Percentiles rank a stretch among this genome's conserved stretches.
Conservation (phyloP, 2,888 invertebrate genomes). For the Panzeria rudis region DNA sequence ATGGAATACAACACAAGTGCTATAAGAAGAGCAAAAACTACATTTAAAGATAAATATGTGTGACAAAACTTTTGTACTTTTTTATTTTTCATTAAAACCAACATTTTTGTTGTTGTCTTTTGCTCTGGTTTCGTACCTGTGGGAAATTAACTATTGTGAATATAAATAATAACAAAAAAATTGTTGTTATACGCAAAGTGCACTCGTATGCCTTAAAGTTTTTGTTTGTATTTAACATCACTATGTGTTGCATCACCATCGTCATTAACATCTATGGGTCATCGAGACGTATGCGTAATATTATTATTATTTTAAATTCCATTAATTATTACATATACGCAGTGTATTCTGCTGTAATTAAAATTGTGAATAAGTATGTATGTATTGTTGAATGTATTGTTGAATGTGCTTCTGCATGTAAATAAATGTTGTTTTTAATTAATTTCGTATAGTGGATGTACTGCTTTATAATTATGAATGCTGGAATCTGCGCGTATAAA, state of each 20-base stretch:
- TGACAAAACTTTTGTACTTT: constrained; percentile 10
- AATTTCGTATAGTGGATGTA: neutral
- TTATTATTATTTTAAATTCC: constrained; percentile 51
- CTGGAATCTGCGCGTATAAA: neutral
- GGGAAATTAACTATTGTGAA: constrained; percentile 69
- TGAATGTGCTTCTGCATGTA: neutral
- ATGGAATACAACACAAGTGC: constrained; percentile 41
- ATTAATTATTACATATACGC: constrained; percentile 65
- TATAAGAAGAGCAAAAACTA: constrained; percentile 26
- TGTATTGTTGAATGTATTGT: neutral
- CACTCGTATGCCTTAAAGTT: constrained; percentile 27
- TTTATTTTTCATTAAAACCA: constrained; percentile 14
- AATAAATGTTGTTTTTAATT: constrained; percentile 14
- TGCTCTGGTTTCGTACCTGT: constrained; percentile 31
- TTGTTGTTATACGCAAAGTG: constrained; percentile 34
- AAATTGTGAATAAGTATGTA: neutral
- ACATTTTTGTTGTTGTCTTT: constrained; percentile 22
- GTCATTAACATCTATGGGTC: neutral
- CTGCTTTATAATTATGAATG: neutral
- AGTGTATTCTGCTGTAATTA: neutral
- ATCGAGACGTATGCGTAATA: constrained; percentile 47
- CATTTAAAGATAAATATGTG: constrained; percentile 38
- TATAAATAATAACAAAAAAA: constrained; percentile 40
- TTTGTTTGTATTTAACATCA: neutral
- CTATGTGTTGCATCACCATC: neutral